These are phyloP conservation scores for Adelosebastes latens DNA, from an alignment of 2,797 vertebrate species.

Conservation along the genomic window DNA sequence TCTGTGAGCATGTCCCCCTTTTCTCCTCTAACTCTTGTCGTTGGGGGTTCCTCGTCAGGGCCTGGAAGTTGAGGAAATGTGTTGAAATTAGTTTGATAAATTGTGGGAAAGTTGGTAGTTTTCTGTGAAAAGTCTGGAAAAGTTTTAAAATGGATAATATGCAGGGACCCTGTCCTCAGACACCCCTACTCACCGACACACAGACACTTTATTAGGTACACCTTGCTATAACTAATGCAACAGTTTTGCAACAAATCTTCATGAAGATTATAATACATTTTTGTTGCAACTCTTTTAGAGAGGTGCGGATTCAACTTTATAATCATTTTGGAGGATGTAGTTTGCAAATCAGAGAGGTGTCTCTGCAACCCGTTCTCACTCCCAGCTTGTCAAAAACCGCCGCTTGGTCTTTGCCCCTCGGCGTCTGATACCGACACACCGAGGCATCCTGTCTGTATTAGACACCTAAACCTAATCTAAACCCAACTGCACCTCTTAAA, in stretches of 20 bases:
- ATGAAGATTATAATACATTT: background rate
- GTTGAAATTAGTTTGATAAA: background rate
- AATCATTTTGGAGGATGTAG: background rate
- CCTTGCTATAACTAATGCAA: background rate
- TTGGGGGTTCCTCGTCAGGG: background rate
- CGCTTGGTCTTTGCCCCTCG: too few species aligned
- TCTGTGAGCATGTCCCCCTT: constrained; percentile 53
- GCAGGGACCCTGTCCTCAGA: background rate
- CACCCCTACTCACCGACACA: background rate
- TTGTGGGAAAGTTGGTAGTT: background rate
- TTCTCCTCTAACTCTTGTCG: background rate
- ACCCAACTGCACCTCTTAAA: too few species aligned
- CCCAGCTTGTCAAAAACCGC: too few species aligned
- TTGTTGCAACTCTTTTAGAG: background rate
- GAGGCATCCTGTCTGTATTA: too few species aligned
- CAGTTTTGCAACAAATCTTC: background rate
- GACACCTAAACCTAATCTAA: too few species aligned
- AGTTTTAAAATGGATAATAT: too few species aligned
- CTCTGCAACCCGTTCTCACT: too few species aligned
- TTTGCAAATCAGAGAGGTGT: background rate
- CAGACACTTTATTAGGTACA: background rate
- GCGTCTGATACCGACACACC: too few species aligned
- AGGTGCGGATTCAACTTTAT: too few species aligned
- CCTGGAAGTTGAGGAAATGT: background rate
- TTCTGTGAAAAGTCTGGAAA: background rate